A percentile compares a stretch with the other conserved stretches of the same genome.
phyloP scores from a whole-genome alignment of 1,140 invertebrate genomes.

The Drosophila bocqueti region DNA sequence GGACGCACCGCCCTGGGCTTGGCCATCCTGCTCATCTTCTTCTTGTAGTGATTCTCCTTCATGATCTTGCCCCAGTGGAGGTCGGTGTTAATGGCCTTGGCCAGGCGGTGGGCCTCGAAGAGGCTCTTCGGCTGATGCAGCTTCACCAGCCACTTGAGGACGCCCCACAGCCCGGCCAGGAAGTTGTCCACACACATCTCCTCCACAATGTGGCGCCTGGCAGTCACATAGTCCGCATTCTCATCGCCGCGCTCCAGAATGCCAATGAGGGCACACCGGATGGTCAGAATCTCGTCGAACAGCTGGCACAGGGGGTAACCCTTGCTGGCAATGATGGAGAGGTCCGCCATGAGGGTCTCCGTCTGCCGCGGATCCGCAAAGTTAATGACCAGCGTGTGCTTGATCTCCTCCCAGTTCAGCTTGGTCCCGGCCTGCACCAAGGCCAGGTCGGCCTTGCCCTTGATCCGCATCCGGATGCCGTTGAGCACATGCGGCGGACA shows the following conservation, averaged over 20 bases:
- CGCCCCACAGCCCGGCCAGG: background rate
- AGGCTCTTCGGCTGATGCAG: conserved; percentile 1
- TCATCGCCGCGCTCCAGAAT: background rate
- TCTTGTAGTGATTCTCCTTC: conserved; percentile 5
- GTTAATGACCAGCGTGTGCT: background rate
- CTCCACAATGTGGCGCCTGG: background rate
- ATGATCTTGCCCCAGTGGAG: conserved; percentile 2
- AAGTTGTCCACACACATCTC: conserved; percentile 9
- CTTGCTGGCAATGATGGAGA: background rate
- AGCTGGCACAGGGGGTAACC: background rate
- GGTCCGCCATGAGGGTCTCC: background rate
- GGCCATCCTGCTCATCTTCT: background rate
- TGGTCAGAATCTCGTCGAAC: conserved; percentile 4
- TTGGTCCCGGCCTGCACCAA: background rate
- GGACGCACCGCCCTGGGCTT: background rate
- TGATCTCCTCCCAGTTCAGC: conserved; percentile 1
- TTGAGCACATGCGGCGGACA: background rate
- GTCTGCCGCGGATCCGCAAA: background rate
- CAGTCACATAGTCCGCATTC: background rate
- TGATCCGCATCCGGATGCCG: conserved; percentile 2
- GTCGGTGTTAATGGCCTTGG: conserved; percentile 3
- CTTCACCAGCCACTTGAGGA: conserved; percentile 14
- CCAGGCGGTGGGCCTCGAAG: conserved; percentile 7
- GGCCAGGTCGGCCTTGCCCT: background rate
- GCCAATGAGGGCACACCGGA: background rate